phyloP scores from a whole-genome alignment of 2,888 invertebrate species.

The Eristalis arbustorum region DNA sequence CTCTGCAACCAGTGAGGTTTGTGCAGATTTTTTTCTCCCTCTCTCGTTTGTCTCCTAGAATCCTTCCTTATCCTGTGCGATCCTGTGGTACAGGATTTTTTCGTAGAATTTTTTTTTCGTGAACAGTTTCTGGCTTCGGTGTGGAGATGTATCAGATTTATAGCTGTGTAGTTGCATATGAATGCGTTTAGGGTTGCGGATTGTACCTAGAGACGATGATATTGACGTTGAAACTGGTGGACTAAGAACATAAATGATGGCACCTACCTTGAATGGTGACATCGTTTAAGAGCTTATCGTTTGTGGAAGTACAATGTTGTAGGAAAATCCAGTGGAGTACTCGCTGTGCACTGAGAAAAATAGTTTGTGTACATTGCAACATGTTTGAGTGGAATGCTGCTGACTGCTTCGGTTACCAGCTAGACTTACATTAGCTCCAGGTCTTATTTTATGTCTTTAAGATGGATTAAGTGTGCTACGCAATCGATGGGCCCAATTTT shows the following conservation, averaged over 20 bases:
- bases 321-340: not conserved
- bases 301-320: not conserved
- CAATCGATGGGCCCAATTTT: too few relatives aligned
- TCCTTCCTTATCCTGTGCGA: conserved; percentile 35
- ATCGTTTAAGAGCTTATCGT: conserved; percentile 62
- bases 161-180: conserved; percentile 61
- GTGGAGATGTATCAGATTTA: conserved; percentile 49
- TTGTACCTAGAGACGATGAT: conserved; percentile 32
- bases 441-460: too few relatives aligned
- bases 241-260: conserved; percentile 52
- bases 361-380: not conserved
- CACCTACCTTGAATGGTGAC: conserved; percentile 60
- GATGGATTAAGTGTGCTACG: too few relatives aligned
- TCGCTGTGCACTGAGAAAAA: not conserved
- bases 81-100: not conserved
- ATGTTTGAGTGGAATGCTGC: too few relatives aligned
- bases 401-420: not conserved
- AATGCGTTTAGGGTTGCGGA: conserved; percentile 43
- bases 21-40: conserved; percentile 1
- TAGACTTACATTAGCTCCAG: too few relatives aligned
- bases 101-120: not conserved
- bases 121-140: not conserved
- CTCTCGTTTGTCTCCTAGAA: conserved; percentile 25
- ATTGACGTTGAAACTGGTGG: conserved; percentile 34
- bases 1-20: conserved; percentile 6